These are phyloP conservation scores for Acipenser transmontanus DNA, from an alignment of 2,797 vertebrate species.

Conservation along the genomic window DNA sequence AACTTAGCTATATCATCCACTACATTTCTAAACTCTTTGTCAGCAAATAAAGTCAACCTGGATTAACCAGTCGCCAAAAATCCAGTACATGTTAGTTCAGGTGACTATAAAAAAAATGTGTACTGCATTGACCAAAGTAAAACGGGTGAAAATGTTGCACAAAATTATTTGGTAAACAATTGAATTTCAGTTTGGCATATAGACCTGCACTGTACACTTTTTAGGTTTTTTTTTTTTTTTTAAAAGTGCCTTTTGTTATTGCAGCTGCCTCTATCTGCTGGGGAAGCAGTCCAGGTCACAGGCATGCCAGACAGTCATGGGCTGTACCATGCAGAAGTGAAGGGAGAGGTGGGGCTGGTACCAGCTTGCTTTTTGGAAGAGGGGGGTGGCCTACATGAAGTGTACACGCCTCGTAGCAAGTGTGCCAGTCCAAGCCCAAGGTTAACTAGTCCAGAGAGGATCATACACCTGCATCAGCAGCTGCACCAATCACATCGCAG, in stretches of 20 bases:
- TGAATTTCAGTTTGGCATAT: too few species aligned
- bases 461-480: conserved; percentile 49
- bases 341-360: conserved; percentile 22
- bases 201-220: background rate
- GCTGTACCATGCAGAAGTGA: conserved; percentile 6
- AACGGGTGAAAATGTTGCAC: too few species aligned
- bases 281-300: conserved; percentile 15
- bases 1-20: background rate
- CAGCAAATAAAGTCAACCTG: too few species aligned
- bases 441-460: conserved; percentile 51
- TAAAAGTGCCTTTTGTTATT: conserved; percentile 9
- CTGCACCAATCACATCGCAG: conserved; percentile 45
- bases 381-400: background rate
- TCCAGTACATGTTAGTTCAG: too few species aligned
- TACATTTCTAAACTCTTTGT: too few species aligned
- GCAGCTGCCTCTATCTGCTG: conserved; percentile 35
- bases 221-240: background rate
- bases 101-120: too few species aligned
- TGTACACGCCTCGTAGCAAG: background rate
- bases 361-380: conserved; percentile 11
- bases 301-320: conserved; percentile 16
- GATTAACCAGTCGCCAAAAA: too few species aligned
- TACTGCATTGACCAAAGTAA: too few species aligned
- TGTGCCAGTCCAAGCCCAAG: conserved; percentile 3
- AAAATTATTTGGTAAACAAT: too few species aligned